Conservation (phyloP, 30 jellyfish, hydroid and myxozoan genomes). For the Pseudorhiza aurosa region DNA sequence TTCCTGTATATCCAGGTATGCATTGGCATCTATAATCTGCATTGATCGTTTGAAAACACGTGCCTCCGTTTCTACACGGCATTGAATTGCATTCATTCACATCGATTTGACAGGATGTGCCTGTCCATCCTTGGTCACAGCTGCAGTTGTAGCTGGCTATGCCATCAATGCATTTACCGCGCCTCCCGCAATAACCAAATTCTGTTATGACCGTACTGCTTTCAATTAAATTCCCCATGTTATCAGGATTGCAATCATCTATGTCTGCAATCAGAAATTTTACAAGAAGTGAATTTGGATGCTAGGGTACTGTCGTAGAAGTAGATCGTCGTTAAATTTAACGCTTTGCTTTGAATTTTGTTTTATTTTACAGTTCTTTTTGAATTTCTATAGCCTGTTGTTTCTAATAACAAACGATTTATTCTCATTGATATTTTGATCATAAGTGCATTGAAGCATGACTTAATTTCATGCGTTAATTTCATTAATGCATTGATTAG, state of each 20-base stretch:
- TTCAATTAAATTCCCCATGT: conserved; percentile 34
- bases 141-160: conserved; percentile 66
- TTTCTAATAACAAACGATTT: no score
- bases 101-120: conserved; percentile 67
- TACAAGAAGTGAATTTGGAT: no score
- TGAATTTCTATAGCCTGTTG: no score
- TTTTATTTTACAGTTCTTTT: no score
- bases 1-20: conserved; percentile 73
- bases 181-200: conserved; percentile 81
- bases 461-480: no score
- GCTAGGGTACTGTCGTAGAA: no score
- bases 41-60: conserved; percentile 36
- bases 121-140: conserved; percentile 80
- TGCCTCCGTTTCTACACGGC: conserved; percentile 58
- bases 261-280: no score
- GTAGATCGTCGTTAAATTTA: no score
- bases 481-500: no score
- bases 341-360: no score
- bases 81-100: conserved; percentile 29
- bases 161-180: conserved; percentile 87
- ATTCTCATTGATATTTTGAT: no score
- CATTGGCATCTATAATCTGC: conserved; percentile 70
- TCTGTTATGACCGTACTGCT: conserved; percentile 62
- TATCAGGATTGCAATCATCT: conserved; percentile 89
- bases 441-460: no score